Base-by-base conservation (phyloP, 2,888 invertebrate species). In the Dasypogon diadema region DNA sequence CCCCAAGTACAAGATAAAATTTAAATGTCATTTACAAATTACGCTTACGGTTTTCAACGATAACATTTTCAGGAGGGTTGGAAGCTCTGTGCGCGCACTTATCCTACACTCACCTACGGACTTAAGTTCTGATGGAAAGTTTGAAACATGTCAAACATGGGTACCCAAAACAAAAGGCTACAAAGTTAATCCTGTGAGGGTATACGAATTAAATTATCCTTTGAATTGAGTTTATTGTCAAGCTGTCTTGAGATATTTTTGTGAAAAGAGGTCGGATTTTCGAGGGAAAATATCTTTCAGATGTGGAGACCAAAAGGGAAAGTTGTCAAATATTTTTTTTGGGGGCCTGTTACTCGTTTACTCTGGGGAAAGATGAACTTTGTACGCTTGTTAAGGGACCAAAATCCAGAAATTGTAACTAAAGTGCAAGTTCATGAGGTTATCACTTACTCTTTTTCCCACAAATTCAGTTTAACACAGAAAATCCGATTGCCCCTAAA, bases 21-120 rank as follows among this genome's bases (percentile, higher is more conserved):
- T 68, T 68, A 46, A 68, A 68, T 68, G 65, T 68, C 65, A 68
- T 68, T 68, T 68, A 68, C 65, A 68, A 68, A 68, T 68, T 68
- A 68, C 48, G 48, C 65, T 68, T 68, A 68, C 24, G 48, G 65
- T 68, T 68, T 68, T 26, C 65, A 48, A 34, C 46, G 65, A 68
- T 68, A 68, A 68, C 65, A 68, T 68, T 68, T 68, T 48, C 48
- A 14, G 14, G 24, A n/a, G 16, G 48, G 48, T 10, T n/a, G n/a
- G 48, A 16, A 48, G n/a, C n/a, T 14, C n/a, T 14, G 48, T 48
- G 6, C n/a, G 16, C 30, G 30, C 8, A 30, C 30, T 30, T 30
- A 30, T 8, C 4, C 8, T 30, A 12, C 21, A 34, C 37, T 8
- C 42, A 42, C 60, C n/a, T 60, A 21, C 37, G 22, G 55, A 21